These are phyloP conservation scores for Austrofundulus limnaeus DNA, from an alignment of 2,113 vertebrate species.

Conservation along the genomic window DNA sequence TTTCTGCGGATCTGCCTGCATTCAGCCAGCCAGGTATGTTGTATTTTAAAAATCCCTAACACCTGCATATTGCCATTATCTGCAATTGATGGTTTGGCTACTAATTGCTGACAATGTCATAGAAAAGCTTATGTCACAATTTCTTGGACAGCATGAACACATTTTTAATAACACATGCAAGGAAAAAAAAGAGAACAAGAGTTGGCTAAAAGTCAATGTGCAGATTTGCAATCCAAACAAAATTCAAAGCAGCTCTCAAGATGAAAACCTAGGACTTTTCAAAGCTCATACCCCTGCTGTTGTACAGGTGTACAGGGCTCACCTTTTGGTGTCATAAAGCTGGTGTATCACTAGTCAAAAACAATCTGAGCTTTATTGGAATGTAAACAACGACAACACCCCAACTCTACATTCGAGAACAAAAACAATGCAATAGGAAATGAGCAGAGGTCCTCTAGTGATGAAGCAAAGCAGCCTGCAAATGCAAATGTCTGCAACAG, in stretches of 20 bases:
- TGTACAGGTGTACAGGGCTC: neutral
- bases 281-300: constrained; percentile 6
- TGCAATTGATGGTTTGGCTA: neutral
- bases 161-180: constrained; percentile 11
- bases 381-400: constrained; percentile 14
- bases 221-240: constrained; percentile 70
- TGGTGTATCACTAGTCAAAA: neutral
- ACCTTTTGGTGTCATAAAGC: constrained; percentile 20
- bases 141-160: constrained; percentile 23
- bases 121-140: constrained; percentile 22
- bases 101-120: constrained; percentile 24
- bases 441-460: neutral
- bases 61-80: constrained; percentile 16
- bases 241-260: constrained; percentile 62
- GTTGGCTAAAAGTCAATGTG: neutral
- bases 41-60: constrained; percentile 14
- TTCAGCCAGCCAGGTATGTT: neutral
- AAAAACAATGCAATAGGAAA: constrained; percentile 21
- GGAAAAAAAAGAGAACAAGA: neutral
- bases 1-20: constrained; percentile 4
- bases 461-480: neutral
- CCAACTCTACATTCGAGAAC: neutral
- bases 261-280: constrained; percentile 8
- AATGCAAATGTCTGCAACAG: constrained; percentile 15
- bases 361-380: constrained; percentile 18